Evolutionary conservation across 2,113 vertebrate species (phyloP).

Genomic region (Trochalopteron elliotii): DNA sequence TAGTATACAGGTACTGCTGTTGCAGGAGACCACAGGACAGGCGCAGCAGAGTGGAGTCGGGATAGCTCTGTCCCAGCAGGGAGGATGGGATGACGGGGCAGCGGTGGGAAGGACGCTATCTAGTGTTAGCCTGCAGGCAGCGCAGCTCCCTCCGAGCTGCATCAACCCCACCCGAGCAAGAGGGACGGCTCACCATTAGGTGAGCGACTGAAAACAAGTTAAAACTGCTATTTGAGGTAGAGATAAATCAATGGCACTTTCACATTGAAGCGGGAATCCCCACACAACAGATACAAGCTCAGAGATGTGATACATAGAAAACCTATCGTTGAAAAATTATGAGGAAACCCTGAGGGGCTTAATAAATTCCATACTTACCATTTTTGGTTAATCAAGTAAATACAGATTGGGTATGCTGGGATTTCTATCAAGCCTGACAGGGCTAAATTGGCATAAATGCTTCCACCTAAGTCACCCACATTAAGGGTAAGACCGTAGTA

Average conservation of each 20-base stretch:
- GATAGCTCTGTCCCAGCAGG: accelerated
- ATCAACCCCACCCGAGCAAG: not conserved
- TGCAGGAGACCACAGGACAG: accelerated
- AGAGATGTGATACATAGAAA: not conserved
- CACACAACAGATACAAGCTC: not conserved
- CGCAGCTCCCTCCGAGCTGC: accelerated
- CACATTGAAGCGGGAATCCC: not conserved
- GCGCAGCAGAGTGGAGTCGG: accelerated
- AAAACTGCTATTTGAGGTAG: not conserved
- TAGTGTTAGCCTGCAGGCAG: not conserved
- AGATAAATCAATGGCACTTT: not conserved
- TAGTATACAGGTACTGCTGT: not conserved
- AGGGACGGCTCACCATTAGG: accelerated
- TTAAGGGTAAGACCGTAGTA: constrained; percentile 84
- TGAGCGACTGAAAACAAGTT: not conserved
- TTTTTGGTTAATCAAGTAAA: constrained; percentile 80
- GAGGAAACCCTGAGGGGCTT: not conserved
- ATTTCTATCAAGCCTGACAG: constrained; percentile 82
- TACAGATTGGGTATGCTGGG: constrained; percentile 80
- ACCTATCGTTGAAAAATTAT: not conserved
- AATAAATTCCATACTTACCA: constrained; percentile 68
- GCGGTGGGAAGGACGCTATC: not conserved
- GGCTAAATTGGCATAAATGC: constrained; percentile 79
- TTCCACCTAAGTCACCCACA: constrained; percentile 78
- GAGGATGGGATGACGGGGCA: not conserved